Conservation (phyloP, 2,888 invertebrate genomes). For the Eurois occulta region DNA sequence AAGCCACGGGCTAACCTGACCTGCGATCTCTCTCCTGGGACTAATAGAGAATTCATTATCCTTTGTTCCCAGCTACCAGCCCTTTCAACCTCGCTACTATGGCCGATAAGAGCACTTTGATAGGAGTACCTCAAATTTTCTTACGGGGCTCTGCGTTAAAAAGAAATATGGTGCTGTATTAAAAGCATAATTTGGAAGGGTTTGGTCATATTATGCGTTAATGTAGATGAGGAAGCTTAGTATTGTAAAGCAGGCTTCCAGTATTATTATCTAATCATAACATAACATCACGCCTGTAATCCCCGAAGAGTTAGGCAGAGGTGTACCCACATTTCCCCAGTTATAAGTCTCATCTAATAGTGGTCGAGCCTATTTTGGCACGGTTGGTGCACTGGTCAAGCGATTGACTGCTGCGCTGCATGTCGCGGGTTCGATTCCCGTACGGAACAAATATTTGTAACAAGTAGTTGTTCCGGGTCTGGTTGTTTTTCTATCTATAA, state of each 20-base stretch:
- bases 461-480: too few species aligned
- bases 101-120: conserved; percentile 61
- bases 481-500: too few species aligned
- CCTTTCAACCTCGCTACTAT: conserved; percentile 55
- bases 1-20: conserved; percentile 59
- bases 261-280: neutral
- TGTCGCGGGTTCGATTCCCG: too few species aligned
- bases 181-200: conserved; percentile 12
- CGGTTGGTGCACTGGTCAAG: too few species aligned
- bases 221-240: neutral
- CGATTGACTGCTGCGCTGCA: too few species aligned
- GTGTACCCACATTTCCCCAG: too few species aligned
- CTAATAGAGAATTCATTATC: conserved; percentile 75
- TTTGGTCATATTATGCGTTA: conserved; percentile 1
- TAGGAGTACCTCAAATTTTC: conserved; percentile 62
- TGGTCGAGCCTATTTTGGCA: too few species aligned
- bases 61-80: conserved; percentile 64
- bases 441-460: too few species aligned
- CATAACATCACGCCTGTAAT: too few species aligned
- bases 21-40: conserved; percentile 65
- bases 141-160: conserved; percentile 44
- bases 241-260: neutral
- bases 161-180: conserved; percentile 53
- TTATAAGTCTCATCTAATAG: too few species aligned
- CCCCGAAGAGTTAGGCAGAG: too few species aligned